A percentile compares a stretch with the other conserved stretches of the same genome.
These are phyloP conservation scores for Heliocidaris erythrogramma DNA, from an alignment of 35 echinoderm and acorn worm genomes.

Conservation along the genomic window DNA sequence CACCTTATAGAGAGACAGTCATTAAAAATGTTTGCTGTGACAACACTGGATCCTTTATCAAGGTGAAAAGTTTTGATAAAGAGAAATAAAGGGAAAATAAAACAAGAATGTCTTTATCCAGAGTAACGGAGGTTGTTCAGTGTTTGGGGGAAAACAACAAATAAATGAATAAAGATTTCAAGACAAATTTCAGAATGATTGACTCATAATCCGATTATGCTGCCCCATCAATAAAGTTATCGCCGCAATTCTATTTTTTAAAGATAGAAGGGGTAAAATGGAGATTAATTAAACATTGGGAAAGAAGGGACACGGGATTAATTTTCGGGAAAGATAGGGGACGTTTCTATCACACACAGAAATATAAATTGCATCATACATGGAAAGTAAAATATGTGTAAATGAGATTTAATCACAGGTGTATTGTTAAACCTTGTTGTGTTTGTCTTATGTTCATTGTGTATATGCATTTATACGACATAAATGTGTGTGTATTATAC, in stretches of 20 bases:
- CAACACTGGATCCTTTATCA: background rate
- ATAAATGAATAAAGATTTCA: background rate
- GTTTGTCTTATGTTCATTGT: too few relatives aligned
- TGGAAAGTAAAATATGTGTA: too few relatives aligned
- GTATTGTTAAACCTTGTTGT: too few relatives aligned
- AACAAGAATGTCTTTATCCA: background rate
- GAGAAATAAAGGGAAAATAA: background rate
- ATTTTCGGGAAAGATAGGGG: too few relatives aligned
- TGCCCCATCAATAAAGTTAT: background rate
- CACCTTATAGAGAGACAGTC: background rate
- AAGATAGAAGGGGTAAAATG: background rate
- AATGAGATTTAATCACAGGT: too few relatives aligned
- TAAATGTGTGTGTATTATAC: too few relatives aligned
- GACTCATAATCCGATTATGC: background rate
- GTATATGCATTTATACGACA: too few relatives aligned
- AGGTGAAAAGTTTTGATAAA: background rate
- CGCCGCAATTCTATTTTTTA: background rate
- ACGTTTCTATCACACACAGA: too few relatives aligned
- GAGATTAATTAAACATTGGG: background rate
- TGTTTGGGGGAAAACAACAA: background rate
- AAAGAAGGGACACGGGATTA: background rate
- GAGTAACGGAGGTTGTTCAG: background rate
- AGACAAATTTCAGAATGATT: background rate
- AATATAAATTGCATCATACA: too few relatives aligned
- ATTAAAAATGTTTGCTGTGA: background rate